Conservation (phyloP, 1,140 invertebrate genomes). For the Antheraea mylitta region DNA sequence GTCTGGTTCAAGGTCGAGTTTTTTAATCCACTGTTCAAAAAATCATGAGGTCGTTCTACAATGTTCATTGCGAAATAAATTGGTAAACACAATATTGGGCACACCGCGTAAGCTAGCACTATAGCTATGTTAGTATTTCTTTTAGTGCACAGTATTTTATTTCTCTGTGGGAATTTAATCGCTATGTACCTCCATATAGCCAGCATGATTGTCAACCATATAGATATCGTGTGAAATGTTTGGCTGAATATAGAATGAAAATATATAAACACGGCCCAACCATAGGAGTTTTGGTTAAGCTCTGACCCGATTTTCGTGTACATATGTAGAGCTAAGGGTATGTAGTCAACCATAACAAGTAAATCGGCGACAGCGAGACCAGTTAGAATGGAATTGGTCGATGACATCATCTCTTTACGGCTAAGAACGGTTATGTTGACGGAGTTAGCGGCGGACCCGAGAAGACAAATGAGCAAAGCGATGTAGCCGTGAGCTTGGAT, state of each 20-base stretch:
- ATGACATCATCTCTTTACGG: slow-evolving; percentile 91
- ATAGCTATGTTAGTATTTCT: slow-evolving; percentile 87
- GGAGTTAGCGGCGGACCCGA: slow-evolving; percentile 94
- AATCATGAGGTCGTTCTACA: slow-evolving; percentile 36
- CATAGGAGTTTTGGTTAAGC: slow-evolving; percentile 83
- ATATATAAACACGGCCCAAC: slow-evolving; percentile 89
- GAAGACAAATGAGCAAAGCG: slow-evolving; percentile 87
- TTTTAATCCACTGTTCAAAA: background rate
- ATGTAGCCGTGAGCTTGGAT: slow-evolving; percentile 70
- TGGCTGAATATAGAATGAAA: slow-evolving; percentile 91
- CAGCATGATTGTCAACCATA: slow-evolving; percentile 94
- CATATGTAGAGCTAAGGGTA: slow-evolving; percentile 91
- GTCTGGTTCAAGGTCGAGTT: slow-evolving; percentile 21
- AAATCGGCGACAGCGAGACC: slow-evolving; percentile 94
- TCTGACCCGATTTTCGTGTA: slow-evolving; percentile 81
- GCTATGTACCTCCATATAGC: slow-evolving; percentile 96
- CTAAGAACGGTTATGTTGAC: slow-evolving; percentile 97
- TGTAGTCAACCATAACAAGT: slow-evolving; percentile 95
- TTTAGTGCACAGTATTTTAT: slow-evolving; percentile 88
- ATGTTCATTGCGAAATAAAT: slow-evolving; percentile 84
- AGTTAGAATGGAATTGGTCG: slow-evolving; percentile 91
- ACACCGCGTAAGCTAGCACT: slow-evolving; percentile 87
- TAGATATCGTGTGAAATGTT: slow-evolving; percentile 94
- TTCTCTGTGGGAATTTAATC: slow-evolving; percentile 89
- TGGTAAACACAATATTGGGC: slow-evolving; percentile 91